A percentile compares a stretch with the other conserved stretches of the same genome.
These are phyloP conservation scores for Halyomorpha halys DNA, from an alignment of 1,140 invertebrate species.

Conservation along the genomic window DNA sequence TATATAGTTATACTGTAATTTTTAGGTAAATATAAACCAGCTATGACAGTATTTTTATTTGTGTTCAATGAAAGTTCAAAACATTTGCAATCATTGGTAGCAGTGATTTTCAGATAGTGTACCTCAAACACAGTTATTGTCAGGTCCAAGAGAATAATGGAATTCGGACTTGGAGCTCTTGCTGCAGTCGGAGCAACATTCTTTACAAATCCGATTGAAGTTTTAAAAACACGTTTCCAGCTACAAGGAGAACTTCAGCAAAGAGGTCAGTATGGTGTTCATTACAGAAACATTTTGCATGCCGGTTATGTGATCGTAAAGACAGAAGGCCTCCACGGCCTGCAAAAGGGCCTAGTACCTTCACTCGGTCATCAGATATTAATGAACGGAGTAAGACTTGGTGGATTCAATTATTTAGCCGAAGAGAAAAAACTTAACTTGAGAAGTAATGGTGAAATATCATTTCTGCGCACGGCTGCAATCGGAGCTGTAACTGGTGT, in stretches of 20 bases:
- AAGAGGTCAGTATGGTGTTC: slow-evolving; percentile 47
- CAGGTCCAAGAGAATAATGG: too few species aligned
- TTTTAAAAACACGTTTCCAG: slow-evolving; percentile 82
- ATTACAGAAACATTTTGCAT: slow-evolving; percentile 52
- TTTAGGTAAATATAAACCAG: too few species aligned
- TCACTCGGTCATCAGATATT: slow-evolving; percentile 63
- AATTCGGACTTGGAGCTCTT: slow-evolving; percentile 45
- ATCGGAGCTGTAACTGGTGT: slow-evolving; percentile 46
- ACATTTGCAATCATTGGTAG: too few species aligned
- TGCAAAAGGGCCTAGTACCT: slow-evolving; percentile 71
- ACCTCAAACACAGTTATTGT: too few species aligned
- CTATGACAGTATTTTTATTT: too few species aligned
- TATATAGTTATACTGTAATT: too few species aligned
- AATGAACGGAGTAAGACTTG: slow-evolving; percentile 59
- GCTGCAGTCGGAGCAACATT: slow-evolving; percentile 51
- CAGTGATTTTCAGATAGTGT: too few species aligned
- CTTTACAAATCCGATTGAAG: slow-evolving; percentile 66
- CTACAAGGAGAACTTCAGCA: slow-evolving; percentile 74
- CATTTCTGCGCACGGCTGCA: slow-evolving; percentile 16
- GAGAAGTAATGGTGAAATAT: slow-evolving; percentile 19
- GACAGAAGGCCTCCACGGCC: slow-evolving; percentile 52
- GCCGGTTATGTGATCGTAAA: slow-evolving; percentile 51
- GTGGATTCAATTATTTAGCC: slow-evolving; percentile 48
- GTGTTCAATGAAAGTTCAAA: too few species aligned
- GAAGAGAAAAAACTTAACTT: slow-evolving; percentile 17